Percentiles rank a stretch among this genome's conserved stretches.
These are phyloP conservation scores for Euleptes europaea DNA, from an alignment of 2,113 vertebrate species.

Conservation along the genomic window DNA sequence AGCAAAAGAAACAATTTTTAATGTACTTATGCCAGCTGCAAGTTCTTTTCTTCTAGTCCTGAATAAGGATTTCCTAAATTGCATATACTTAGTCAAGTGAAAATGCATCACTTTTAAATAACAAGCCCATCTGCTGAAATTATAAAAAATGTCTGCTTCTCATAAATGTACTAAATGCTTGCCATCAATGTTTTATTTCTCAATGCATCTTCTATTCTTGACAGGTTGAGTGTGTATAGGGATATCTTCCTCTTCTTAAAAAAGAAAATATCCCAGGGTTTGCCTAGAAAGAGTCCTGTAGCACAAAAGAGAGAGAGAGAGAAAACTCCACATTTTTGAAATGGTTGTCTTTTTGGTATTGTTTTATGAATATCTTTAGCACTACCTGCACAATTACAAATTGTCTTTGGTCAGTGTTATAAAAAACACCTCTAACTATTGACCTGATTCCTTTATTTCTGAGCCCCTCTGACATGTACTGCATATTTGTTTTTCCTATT, in stretches of 20 bases:
- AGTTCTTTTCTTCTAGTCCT: slow-evolving; percentile 32
- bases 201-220: neutral
- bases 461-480: neutral
- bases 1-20: slow-evolving; percentile 5
- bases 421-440: neutral
- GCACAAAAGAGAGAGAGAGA: neutral
- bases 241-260: neutral
- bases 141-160: slow-evolving; percentile 13
- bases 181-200: neutral
- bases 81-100: slow-evolving; percentile 27
- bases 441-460: neutral
- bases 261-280: neutral
- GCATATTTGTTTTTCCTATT: neutral
- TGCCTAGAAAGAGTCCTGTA: neutral
- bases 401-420: neutral
- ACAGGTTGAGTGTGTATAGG: neutral
- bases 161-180: neutral
- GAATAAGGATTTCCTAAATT: neutral
- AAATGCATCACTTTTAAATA: slow-evolving; percentile 12
- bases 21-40: neutral
- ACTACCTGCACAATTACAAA: slow-evolving; percentile 23
- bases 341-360: neutral
- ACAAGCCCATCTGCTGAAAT: neutral
- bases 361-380: neutral
- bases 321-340: neutral